Conservation (phyloP, 2,797 vertebrate species). For the Parauchenoglanis ngamensis region DNA sequence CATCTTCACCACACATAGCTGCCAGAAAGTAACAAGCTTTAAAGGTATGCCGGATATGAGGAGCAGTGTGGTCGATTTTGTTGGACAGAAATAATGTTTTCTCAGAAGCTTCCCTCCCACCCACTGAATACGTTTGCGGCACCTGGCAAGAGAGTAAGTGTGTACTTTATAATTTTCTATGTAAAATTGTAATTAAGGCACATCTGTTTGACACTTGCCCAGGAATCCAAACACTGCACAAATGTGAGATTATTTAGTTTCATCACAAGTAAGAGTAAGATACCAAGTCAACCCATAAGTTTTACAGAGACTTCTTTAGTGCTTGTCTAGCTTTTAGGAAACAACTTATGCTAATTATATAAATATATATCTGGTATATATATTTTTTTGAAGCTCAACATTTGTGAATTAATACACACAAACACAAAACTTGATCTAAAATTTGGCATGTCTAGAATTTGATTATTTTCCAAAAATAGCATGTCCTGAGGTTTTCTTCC, state of each 20-base stretch:
- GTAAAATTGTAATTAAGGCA: constrained; percentile 62
- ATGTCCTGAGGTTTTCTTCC: neutral
- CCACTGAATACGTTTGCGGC: constrained; percentile 55
- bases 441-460: neutral
- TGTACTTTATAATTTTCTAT: constrained; percentile 64
- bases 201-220: constrained; percentile 70
- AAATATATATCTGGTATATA: neutral
- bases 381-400: constrained; percentile 27
- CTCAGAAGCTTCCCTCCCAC: constrained; percentile 43
- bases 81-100: constrained; percentile 64
- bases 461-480: neutral
- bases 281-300: neutral
- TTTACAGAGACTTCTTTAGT: neutral
- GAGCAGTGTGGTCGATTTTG: constrained; percentile 56
- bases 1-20: constrained; percentile 42
- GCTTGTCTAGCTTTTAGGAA: neutral
- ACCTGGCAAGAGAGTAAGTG: constrained; percentile 67
- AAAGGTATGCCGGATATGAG: constrained; percentile 46
- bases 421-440: no score
- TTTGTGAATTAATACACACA: neutral
- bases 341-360: neutral
- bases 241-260: constrained; percentile 63
- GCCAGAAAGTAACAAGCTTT: constrained; percentile 50
- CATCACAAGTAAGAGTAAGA: constrained; percentile 37
- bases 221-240: constrained; percentile 59